phyloP scores from a whole-genome alignment of 2,888 invertebrate genomes.

The Acronicta psi region DNA sequence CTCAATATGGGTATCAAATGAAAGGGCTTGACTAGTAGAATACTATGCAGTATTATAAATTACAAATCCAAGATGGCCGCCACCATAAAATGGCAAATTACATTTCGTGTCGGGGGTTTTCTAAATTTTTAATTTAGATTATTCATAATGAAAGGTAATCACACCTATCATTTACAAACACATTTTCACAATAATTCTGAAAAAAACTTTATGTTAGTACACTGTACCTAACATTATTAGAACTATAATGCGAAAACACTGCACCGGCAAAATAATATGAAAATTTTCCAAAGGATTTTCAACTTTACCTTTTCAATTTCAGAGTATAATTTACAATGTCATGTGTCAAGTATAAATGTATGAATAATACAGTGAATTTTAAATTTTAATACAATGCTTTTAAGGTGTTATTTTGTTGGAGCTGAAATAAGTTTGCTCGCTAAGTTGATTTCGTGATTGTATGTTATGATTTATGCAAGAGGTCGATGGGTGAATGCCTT shows the following conservation, averaged over 20 bases:
- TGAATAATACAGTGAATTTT: slow-evolving; percentile 24
- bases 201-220: slow-evolving; percentile 33
- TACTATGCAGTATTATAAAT: no score
- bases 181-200: slow-evolving; percentile 26
- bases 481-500: slow-evolving; percentile 53
- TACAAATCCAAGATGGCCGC: no score
- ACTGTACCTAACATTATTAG: slow-evolving; percentile 29
- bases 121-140: no score
- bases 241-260: slow-evolving; percentile 20
- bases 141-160: slow-evolving; percentile 7
- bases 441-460: slow-evolving; percentile 48
- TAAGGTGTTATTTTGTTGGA: slow-evolving; percentile 22
- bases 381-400: slow-evolving; percentile 4
- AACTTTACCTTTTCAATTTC: neutral
- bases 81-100: no score
- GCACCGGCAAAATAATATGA: slow-evolving; percentile 8
- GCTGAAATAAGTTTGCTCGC: slow-evolving; percentile 25
- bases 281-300: slow-evolving; percentile 5
- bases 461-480: slow-evolving; percentile 54
- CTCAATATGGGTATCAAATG: no score
- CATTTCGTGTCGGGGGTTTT: no score
- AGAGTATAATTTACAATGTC: slow-evolving; percentile 25
- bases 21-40: no score
- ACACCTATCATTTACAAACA: slow-evolving; percentile 29
- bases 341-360: slow-evolving; percentile 6